Percentiles rank a stretch among this genome's conserved stretches.
phyloP scores from a whole-genome alignment of 2,888 invertebrate genomes.

The Drosophila vallismaia region DNA sequence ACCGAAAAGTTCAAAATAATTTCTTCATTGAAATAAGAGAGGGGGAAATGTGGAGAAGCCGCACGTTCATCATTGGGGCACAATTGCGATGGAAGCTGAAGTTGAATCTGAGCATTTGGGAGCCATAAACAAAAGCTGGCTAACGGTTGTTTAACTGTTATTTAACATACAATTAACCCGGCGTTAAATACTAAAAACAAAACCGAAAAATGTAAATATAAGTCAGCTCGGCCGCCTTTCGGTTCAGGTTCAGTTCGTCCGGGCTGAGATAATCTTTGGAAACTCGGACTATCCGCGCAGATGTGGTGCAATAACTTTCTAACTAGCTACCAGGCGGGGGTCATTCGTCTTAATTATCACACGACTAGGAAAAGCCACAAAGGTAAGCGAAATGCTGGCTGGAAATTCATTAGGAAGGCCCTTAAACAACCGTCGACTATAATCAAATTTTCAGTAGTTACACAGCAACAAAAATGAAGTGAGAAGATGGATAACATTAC shows the following conservation, averaged over 20 bases:
- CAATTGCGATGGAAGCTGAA: slow-evolving; percentile 65
- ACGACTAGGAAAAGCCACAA: slow-evolving; percentile 57
- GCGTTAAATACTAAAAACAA: slow-evolving; percentile 45
- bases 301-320: slow-evolving; percentile 77
- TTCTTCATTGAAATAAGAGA: slow-evolving; percentile 57
- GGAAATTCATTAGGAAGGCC: slow-evolving; percentile 66
- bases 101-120: slow-evolving; percentile 37
- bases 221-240: slow-evolving; percentile 23
- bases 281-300: slow-evolving; percentile 35
- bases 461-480: slow-evolving; percentile 7
- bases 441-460: slow-evolving; percentile 50
- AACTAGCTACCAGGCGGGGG: slow-evolving; percentile 51
- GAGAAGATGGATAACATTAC: neutral
- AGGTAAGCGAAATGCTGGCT: slow-evolving; percentile 59
- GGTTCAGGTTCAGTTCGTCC: slow-evolving; percentile 39
- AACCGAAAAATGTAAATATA: slow-evolving; percentile 51
- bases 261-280: slow-evolving; percentile 41
- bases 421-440: slow-evolving; percentile 40
- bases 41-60: slow-evolving; percentile 18
- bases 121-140: slow-evolving; percentile 39
- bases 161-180: slow-evolving; percentile 76
- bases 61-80: slow-evolving; percentile 19
- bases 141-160: slow-evolving; percentile 77
- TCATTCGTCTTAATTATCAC: slow-evolving; percentile 80
- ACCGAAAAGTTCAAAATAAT: slow-evolving; percentile 74